These are phyloP conservation scores for Anastrepha ludens DNA, from an alignment of 1,140 invertebrate genomes.

Conservation along the genomic window DNA sequence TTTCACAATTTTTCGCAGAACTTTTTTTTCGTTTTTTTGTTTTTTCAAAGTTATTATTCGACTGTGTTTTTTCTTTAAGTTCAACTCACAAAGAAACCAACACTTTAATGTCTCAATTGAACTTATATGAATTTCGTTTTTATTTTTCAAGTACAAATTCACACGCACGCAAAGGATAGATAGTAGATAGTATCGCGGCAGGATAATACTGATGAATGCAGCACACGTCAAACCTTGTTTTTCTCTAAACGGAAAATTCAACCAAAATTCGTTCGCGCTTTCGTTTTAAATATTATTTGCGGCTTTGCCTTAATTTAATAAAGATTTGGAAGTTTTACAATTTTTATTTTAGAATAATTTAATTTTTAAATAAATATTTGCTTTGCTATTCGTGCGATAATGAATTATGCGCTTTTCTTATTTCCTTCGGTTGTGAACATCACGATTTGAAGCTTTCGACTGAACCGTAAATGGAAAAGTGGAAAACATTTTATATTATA, in stretches of 20 bases:
- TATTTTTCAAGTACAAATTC: neutral
- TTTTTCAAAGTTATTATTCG: neutral
- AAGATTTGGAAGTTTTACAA: neutral
- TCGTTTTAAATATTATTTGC: constrained; percentile 34
- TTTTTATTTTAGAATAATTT: neutral
- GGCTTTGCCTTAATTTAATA: neutral
- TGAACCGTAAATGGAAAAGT: constrained; percentile 73
- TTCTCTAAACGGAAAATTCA: neutral
- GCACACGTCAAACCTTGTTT: neutral
- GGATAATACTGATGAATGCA: constrained; percentile 32
- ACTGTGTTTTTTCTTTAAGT: neutral
- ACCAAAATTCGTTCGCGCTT: neutral
- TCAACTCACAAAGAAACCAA: constrained; percentile 44
- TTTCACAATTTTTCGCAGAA: constrained; percentile 13
- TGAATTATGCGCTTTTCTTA: constrained; percentile 41
- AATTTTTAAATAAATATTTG: constrained; percentile 19
- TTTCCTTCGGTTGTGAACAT: constrained; percentile 61
- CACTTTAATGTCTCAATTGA: constrained; percentile 5
- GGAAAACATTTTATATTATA: constrained; percentile 73
- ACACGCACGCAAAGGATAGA: neutral
- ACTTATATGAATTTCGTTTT: neutral
- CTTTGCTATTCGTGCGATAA: neutral
- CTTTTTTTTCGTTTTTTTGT: neutral
- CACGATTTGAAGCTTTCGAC: constrained; percentile 71
- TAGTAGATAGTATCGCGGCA: neutral